Evolutionary conservation across 2,797 vertebrate genomes (phyloP).

Genomic region (Mico argentatus): DNA sequence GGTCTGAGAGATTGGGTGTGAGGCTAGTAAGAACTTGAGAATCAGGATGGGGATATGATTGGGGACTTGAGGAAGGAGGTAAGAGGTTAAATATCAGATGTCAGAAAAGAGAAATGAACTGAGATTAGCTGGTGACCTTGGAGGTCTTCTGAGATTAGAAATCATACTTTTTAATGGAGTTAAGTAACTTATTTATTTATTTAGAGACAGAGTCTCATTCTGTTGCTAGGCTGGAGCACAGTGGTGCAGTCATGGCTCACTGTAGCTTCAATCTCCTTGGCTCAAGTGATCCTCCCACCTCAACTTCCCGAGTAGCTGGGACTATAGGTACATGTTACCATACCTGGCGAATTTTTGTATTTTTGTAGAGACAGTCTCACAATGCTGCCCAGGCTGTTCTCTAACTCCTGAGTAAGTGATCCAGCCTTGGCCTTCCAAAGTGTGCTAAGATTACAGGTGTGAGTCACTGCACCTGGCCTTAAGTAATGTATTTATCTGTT

Average conservation of each 20-base stretch:
- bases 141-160: constrained; percentile 34
- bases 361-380: background rate
- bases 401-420: background rate
- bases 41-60: background rate
- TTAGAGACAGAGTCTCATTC: background rate
- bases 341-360: background rate
- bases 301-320: background rate
- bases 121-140: constrained; percentile 8
- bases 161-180: constrained; percentile 26
- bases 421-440: background rate
- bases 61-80: background rate
- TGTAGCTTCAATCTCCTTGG: background rate
- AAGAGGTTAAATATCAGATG: constrained; percentile 2
- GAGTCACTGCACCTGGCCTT: background rate
- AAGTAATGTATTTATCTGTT: background rate
- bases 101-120: background rate
- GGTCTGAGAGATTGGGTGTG: background rate
- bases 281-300: background rate
- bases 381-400: background rate
- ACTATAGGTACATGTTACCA: background rate
- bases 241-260: background rate
- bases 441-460: background rate
- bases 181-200: background rate
- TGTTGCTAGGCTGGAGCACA: background rate
- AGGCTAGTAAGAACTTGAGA: constrained; percentile 5